These are phyloP conservation scores for Conomelus anceps DNA, from an alignment of 2,888 invertebrate species.

Conservation along the genomic window DNA sequence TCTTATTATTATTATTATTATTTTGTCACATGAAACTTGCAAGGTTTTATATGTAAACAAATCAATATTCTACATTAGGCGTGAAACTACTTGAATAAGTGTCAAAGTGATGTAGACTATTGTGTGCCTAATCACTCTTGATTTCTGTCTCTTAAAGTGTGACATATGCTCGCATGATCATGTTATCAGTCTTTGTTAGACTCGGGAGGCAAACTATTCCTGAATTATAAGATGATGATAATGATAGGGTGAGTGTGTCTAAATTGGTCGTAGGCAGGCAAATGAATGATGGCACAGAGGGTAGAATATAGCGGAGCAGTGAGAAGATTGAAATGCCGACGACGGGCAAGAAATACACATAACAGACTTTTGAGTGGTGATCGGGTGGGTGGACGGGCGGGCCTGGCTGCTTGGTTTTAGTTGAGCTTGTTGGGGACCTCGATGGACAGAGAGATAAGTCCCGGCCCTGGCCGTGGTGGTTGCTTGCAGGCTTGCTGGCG, in stretches of 20 bases:
- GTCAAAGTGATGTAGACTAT: neutral
- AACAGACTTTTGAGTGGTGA: neutral
- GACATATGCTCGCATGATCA: neutral
- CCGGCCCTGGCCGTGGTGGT: neutral
- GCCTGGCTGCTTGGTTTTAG: neutral
- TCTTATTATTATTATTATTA: too few species aligned
- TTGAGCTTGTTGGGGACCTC: neutral
- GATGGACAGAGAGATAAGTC: neutral
- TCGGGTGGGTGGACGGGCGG: neutral
- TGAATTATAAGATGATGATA: neutral
- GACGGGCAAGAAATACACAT: neutral
- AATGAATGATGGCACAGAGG: neutral
- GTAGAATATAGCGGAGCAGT: too few species aligned
- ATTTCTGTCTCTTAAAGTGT: neutral
- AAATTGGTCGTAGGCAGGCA: neutral
- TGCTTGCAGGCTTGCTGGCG: neutral
- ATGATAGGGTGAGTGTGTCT: neutral
- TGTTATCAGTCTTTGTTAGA: neutral
- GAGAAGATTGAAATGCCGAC: neutral
- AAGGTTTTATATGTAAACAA: too few species aligned
- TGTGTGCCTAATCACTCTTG: neutral
- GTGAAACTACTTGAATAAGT: neutral
- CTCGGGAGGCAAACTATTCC: neutral
- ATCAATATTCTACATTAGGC: neutral
- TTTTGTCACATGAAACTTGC: too few species aligned